Conservation (phyloP, 2,888 invertebrate genomes). For the Microplitis deprimator region DNA sequence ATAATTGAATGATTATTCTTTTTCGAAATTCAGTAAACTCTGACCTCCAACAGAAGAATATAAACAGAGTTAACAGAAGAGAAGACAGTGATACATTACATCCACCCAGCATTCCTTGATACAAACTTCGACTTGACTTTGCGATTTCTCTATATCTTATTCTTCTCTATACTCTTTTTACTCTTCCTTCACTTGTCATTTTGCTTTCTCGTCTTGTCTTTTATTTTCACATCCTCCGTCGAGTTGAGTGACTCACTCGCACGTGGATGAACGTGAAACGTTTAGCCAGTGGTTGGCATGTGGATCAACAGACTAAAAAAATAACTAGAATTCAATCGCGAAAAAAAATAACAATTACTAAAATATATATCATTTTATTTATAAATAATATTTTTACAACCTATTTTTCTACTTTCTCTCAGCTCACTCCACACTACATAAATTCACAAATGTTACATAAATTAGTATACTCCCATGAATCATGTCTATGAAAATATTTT, state of each 20-base stretch:
- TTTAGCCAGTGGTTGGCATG: slow-evolving; percentile 57
- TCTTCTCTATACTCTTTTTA: slow-evolving; percentile 36
- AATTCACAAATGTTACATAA: not conserved
- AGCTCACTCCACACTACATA: not conserved
- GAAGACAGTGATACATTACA: slow-evolving; percentile 63
- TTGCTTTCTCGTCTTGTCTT: slow-evolving; percentile 36
- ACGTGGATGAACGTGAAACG: not conserved
- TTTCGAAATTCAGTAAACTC: slow-evolving; percentile 62
- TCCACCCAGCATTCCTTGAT: slow-evolving; percentile 58
- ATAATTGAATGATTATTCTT: slow-evolving; percentile 50
- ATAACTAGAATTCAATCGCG: not conserved
- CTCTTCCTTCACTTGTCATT: slow-evolving; percentile 5
- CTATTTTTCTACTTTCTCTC: not conserved
- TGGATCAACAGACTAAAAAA: slow-evolving; percentile 47
- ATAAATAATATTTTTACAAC: not conserved
- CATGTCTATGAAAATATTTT: slow-evolving; percentile 17
- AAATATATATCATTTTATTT: slow-evolving; percentile 3
- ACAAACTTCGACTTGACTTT: slow-evolving; percentile 37
- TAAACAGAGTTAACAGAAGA: slow-evolving; percentile 18
- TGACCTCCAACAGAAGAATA: slow-evolving; percentile 52
- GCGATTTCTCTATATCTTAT: slow-evolving; percentile 53
- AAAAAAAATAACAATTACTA: not conserved
- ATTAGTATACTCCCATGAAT: slow-evolving; percentile 10
- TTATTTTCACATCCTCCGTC: slow-evolving; percentile 37
- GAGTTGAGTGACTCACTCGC: slow-evolving; percentile 52